Evolutionary conservation across 2,113 vertebrate genomes (phyloP), one percentile per base, ranked within the genome.

Genomic region (Pampusana beccarii): DNA sequence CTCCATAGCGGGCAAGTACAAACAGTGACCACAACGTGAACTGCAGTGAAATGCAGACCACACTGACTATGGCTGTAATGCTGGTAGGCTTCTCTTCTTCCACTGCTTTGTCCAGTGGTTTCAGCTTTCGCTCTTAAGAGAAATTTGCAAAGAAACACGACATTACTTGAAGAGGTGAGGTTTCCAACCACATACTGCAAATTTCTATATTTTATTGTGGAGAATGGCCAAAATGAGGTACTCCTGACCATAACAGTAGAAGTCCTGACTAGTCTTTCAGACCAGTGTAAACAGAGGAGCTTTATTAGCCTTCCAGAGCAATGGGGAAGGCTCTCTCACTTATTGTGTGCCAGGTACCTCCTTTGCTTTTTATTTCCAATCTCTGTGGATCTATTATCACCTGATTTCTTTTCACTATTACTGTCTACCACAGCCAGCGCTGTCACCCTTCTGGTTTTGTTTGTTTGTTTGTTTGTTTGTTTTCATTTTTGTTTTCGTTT

Each of bases 21-120:
- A 66, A 60, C 23, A 93, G 20, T 13, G 10, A 57, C 17, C 34
- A 15, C 34, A 53, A 24, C 0, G 2, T 0, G 1, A 72, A 24
- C 5, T 9, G 19, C 15, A 23, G 56, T 53, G 69, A 71, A 44
- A 84, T 20, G 34, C 65, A 79, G 65, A 23, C 20, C 3, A 5
- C 14, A 15, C 10, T 29, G 51, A n/a, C 25, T n/a, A 1, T 53
- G 53, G 26, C 20, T 81, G 15, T 36, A 70, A 31, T 4, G 54
- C 46, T 42, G 23, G 16, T 8, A 73, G 58, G 19, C 38, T 86
- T 42, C 24, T 79, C 13, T 38, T 85, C 50, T 73, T 31, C 26
- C 44, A 38, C 10, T 12, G 21, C 0, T 54, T 85, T 79, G 15
- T 75, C 20, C 38, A 17, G 13, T 28, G 19, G 8, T 60, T 24